Percentiles rank a stretch among this genome's conserved stretches.
Evolutionary conservation across 2,113 vertebrate species (phyloP).

Genomic region (Empidonax traillii): DNA sequence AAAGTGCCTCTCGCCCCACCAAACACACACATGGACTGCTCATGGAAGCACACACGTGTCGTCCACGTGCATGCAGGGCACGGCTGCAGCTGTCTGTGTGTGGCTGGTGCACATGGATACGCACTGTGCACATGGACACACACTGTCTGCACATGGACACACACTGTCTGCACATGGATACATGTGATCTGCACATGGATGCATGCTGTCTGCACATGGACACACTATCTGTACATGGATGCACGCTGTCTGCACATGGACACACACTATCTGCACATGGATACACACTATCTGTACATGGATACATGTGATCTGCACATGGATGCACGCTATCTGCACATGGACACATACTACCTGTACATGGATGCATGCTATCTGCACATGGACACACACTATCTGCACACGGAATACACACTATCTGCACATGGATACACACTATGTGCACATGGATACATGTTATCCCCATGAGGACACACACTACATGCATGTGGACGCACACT

Average conservation of each 20-base stretch:
- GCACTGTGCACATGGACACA: background rate
- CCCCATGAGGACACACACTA: too few species aligned
- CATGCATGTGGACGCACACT: too few species aligned
- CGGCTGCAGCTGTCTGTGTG: fast-evolving
- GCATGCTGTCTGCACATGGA: background rate
- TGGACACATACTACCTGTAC: fast-evolving
- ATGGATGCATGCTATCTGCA: too few species aligned
- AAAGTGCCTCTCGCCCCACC: background rate
- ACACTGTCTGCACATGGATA: background rate
- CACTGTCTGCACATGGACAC: background rate
- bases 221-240: background rate
- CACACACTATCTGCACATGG: background rate
- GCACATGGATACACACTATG: too few species aligned
- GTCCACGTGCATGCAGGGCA: fast-evolving
- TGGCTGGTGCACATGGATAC: fast-evolving
- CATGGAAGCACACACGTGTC: fast-evolving
- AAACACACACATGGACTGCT: fast-evolving
- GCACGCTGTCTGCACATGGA: background rate
- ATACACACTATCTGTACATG: background rate
- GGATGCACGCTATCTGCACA: too few species aligned
- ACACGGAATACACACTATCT: too few species aligned
- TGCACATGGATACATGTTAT: too few species aligned
- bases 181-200: background rate
- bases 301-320: background rate
- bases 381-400: background rate